phyloP scores from a whole-genome alignment of 2,888 invertebrate species.

The Antitype chi region DNA sequence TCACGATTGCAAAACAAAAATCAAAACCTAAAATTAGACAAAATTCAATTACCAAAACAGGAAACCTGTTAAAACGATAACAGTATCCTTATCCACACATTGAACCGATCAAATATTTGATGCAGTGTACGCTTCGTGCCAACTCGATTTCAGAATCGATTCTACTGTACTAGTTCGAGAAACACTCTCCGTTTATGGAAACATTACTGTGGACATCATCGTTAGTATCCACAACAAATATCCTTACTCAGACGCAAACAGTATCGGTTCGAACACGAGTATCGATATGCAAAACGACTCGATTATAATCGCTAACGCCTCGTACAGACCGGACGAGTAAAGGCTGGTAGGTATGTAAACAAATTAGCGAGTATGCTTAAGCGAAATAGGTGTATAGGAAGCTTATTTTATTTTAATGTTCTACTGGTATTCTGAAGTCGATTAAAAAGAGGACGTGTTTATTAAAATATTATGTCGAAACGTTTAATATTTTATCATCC shows the following conservation, averaged over 20 bases:
- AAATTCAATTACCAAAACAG: slow-evolving; percentile 17
- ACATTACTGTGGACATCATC: slow-evolving; percentile 51
- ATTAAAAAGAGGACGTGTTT: slow-evolving; percentile 2
- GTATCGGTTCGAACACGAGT: slow-evolving; percentile 50
- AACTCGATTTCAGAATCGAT: slow-evolving; percentile 46
- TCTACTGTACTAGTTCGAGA: slow-evolving; percentile 37
- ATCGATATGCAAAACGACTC: slow-evolving; percentile 65
- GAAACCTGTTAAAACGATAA: slow-evolving; percentile 22
- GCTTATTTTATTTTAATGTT: slow-evolving; percentile 21
- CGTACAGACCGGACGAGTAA: slow-evolving; percentile 34
- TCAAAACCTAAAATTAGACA: background rate
- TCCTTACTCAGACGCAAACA: slow-evolving; percentile 44
- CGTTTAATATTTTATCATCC: background rate
- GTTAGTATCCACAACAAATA: slow-evolving; percentile 52
- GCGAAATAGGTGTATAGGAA: slow-evolving; percentile 12
- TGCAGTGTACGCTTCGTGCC: slow-evolving; percentile 13
- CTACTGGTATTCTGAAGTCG: background rate
- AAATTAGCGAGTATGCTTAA: slow-evolving; percentile 41
- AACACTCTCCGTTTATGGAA: slow-evolving; percentile 53
- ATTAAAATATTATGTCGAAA: slow-evolving; percentile 1
- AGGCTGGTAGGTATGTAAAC: slow-evolving; percentile 44
- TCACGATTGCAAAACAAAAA: background rate
- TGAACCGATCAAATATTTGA: slow-evolving; percentile 41
- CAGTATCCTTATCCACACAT: slow-evolving; percentile 4
- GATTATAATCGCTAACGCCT: slow-evolving; percentile 69